phyloP scores from a whole-genome alignment of 2,888 invertebrate genomes.

The Epinotia bilunana region DNA sequence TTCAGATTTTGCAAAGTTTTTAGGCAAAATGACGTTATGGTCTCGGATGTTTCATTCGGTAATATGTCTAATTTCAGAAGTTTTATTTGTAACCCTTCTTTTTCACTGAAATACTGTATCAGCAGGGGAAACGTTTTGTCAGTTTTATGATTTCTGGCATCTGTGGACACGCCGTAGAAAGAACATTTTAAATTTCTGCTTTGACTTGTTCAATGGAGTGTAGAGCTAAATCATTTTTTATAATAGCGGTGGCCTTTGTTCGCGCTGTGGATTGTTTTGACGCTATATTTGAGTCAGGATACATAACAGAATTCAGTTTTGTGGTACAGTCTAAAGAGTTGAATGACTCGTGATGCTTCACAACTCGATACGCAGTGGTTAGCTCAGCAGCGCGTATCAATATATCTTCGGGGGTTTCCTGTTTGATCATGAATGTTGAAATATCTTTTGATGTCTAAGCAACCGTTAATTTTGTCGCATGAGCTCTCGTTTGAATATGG shows the following conservation, averaged over 20 bases:
- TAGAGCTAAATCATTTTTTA: neutral
- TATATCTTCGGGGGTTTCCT: conserved; percentile 30
- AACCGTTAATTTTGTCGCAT: conserved; percentile 29
- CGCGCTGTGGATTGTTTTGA: conserved; percentile 4
- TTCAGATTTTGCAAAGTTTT: conserved; percentile 10
- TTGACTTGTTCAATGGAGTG: neutral
- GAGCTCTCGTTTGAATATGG: conserved; percentile 18
- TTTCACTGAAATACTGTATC: conserved; percentile 23
- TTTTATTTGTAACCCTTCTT: conserved; percentile 18
- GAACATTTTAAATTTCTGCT: neutral
- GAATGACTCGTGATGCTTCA: conserved; percentile 29
- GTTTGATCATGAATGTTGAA: conserved; percentile 34
- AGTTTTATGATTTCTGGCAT: conserved; percentile 24
- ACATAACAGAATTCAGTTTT: conserved; percentile 13
- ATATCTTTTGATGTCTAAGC: conserved; percentile 31
- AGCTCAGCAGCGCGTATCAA: conserved; percentile 26
- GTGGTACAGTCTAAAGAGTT: conserved; percentile 1
- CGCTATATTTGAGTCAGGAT: conserved; percentile 11
- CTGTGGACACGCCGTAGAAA: conserved; percentile 16
- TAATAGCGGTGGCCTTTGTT: conserved; percentile 6
- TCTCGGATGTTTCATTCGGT: conserved; percentile 22
- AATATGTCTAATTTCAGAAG: conserved; percentile 12
- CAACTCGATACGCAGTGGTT: conserved; percentile 38
- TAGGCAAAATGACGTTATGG: conserved; percentile 15
- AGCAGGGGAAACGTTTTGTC: conserved; percentile 24